Conservation (phyloP, 2,888 invertebrate species). For the Melinaea marsaeus region DNA sequence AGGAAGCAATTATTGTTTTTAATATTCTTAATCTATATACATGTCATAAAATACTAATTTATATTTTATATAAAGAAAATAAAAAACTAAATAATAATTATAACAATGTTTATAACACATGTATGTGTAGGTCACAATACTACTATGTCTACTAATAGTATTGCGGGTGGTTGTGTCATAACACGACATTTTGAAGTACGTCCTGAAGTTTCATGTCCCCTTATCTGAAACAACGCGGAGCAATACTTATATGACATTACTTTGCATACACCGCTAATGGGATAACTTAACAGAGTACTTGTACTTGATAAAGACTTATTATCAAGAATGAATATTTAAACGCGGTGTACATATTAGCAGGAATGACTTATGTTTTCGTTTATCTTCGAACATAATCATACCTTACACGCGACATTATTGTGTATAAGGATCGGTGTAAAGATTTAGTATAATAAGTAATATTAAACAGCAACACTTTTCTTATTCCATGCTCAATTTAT, state of each 20-base stretch:
- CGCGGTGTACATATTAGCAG: not conserved
- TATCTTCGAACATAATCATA: no score
- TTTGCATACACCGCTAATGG: conserved; percentile 23
- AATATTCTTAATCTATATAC: no score
- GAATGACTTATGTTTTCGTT: not conserved
- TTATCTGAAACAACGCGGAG: conserved; percentile 23
- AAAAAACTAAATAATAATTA: no score
- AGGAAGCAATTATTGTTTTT: no score
- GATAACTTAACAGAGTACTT: conserved; percentile 17
- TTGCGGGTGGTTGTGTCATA: not conserved
- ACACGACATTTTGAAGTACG: conserved; percentile 19
- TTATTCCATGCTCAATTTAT: no score
- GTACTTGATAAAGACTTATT: conserved; percentile 12
- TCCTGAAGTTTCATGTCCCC: conserved; percentile 24
- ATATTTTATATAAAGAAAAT: no score
- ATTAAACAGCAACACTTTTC: no score
- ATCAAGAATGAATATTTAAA: conserved; percentile 3
- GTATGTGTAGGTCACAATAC: no score
- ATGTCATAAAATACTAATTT: no score
- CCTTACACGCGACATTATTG: no score
- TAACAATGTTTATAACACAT: not conserved
- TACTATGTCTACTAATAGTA: not conserved
- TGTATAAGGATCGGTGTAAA: no score
- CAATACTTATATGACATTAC: conserved; percentile 23
- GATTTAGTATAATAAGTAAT: no score